Percentiles rank a stretch among this genome's conserved stretches.
Evolutionary conservation across 2,888 invertebrate genomes (phyloP).

Genomic region (Dilophus febrilis): DNA sequence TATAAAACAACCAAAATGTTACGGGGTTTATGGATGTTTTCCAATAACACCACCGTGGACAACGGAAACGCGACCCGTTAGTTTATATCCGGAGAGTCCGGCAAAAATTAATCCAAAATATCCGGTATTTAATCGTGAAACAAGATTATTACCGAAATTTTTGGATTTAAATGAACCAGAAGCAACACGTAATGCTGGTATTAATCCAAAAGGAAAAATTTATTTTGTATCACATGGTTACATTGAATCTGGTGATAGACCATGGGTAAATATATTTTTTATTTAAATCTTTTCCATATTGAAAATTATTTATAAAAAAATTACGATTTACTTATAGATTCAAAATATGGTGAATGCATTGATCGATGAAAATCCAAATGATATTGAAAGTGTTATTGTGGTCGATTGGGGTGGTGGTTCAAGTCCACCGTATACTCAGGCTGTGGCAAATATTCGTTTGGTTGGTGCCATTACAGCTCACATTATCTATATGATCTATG

Average conservation of each 20-base stretch:
- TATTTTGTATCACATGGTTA: slow-evolving; percentile 77
- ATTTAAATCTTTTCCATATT: slow-evolving; percentile 1
- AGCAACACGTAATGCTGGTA: slow-evolving; percentile 41
- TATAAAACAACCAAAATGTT: slow-evolving; percentile 43
- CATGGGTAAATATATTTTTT: slow-evolving; percentile 44
- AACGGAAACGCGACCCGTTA: slow-evolving; percentile 59
- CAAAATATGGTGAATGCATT: slow-evolving; percentile 54
- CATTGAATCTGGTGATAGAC: slow-evolving; percentile 61
- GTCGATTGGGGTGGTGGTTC: slow-evolving; percentile 80
- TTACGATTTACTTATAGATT: slow-evolving; percentile 29
- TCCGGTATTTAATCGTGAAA: slow-evolving; percentile 38
- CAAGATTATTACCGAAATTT: slow-evolving; percentile 31
- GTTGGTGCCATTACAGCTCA: slow-evolving; percentile 72
- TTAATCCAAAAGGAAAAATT: slow-evolving; percentile 45
- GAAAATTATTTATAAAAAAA: neutral
- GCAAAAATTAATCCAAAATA: slow-evolving; percentile 39
- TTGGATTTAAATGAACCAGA: slow-evolving; percentile 49
- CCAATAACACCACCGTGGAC: slow-evolving; percentile 62
- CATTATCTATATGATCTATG: slow-evolving; percentile 38
- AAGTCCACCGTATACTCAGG: slow-evolving; percentile 77
- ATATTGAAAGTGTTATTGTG: slow-evolving; percentile 55
- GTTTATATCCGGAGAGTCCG: slow-evolving; percentile 58
- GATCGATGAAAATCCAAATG: slow-evolving; percentile 40
- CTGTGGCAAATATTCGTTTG: slow-evolving; percentile 77
- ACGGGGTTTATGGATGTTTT: slow-evolving; percentile 66